Base-by-base conservation (phyloP, 2,797 vertebrate genomes). In the Odontamblyopus rebecca region DNA sequence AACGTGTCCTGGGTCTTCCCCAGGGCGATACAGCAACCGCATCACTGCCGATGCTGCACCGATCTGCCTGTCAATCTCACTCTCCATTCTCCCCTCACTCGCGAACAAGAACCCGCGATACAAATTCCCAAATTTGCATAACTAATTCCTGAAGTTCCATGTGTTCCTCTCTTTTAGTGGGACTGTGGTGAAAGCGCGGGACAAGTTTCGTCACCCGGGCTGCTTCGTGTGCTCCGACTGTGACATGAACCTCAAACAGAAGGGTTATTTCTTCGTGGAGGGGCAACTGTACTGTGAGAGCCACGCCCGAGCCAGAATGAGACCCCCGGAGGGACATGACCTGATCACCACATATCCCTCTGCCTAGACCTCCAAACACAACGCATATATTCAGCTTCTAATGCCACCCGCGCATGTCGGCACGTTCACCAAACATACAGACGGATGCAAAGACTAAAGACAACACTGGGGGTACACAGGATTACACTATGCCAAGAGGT, bases 151-250 rank as follows among this genome's bases (percentile, higher is more conserved):
- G 54, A 57, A 57, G 29, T 61, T 19, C 32, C 16, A 19, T 11
- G 60, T 78, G 23, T 81, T 38, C 76, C 12, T 66, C 32, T 29
- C 35, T 2, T 65, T 32, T 69, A 98, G 97, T 0, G 98, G 98
- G 71, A 95, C 96, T 0, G 97, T 99, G 16, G 97, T 99, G 85
- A 99, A 98, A 83, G 98, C 96, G 0, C 94, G 95, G 60, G 98
- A 99, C 61, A 98, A 97, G 75, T 96, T 94, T 77, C 94, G 95
- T 59, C 98, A 99, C 63, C 98, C 97, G 0, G 97, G 96, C 53
- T 99, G 98, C 88, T 99, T 99, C 1, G 96, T 98, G 82, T 99
- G 98, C 68, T 92, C 95, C 0, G 97, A 98, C 93, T 99, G 98
- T 57, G 94, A 94, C 73, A 88, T 96, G 84, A 99, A 96, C 94